These are phyloP conservation scores for Protobothrops mucrosquamatus DNA, from an alignment of 2,113 vertebrate genomes.

Conservation along the genomic window DNA sequence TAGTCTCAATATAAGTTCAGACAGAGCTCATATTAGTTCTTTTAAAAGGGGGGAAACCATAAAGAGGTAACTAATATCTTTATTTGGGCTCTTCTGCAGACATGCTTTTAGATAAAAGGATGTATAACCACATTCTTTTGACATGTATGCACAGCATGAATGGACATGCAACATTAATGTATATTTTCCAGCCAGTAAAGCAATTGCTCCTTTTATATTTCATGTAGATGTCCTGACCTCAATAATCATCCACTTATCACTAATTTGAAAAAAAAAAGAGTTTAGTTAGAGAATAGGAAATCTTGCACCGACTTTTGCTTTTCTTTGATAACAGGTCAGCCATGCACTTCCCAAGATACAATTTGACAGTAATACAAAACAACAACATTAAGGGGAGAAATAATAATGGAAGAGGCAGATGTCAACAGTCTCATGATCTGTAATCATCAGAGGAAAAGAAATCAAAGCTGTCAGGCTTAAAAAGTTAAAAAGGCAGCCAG, in stretches of 20 bases:
- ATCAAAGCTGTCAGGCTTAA: slow-evolving; percentile 39
- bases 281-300: slow-evolving; percentile 42
- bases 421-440: slow-evolving; percentile 51
- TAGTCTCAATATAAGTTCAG: neutral
- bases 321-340: slow-evolving; percentile 37
- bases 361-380: slow-evolving; percentile 62
- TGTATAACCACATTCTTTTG: neutral
- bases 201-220: neutral
- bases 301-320: neutral
- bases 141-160: neutral
- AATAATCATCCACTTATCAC: slow-evolving; percentile 44
- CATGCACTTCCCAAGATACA: slow-evolving; percentile 46
- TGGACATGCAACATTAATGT: neutral
- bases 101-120: too few species aligned
- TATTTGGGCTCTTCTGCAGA: neutral
- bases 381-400: slow-evolving; percentile 52
- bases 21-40: neutral
- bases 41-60: neutral
- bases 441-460: slow-evolving; percentile 27
- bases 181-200: neutral
- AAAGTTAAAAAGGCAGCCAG: neutral
- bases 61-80: neutral
- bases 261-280: slow-evolving; percentile 52
- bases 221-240: neutral
- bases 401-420: slow-evolving; percentile 51